Evolutionary conservation across 2,888 invertebrate genomes (phyloP).

Genomic region (Phragmatobia fuliginosa): DNA sequence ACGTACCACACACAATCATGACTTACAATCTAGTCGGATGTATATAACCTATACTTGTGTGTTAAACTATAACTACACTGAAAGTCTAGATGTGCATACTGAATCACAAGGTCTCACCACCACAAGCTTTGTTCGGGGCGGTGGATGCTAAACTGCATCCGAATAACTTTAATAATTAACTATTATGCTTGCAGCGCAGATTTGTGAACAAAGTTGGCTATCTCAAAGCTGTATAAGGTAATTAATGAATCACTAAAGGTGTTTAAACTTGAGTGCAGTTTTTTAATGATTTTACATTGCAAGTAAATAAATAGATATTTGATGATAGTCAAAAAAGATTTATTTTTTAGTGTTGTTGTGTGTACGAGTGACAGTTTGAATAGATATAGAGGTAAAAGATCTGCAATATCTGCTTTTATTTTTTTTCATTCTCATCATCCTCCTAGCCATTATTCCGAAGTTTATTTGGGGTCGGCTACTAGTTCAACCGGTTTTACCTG

Average conservation of each 20-base stretch:
- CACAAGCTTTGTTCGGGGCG: constrained; percentile 1
- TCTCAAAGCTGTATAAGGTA: constrained; percentile 25
- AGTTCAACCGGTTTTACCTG: too few relatives aligned
- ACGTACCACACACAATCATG: too few relatives aligned
- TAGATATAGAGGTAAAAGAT: not conserved
- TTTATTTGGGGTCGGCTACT: too few relatives aligned
- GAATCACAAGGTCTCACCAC: not conserved
- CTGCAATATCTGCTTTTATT: not conserved
- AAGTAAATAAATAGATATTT: not conserved
- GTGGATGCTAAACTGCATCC: constrained; percentile 38
- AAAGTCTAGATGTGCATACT: not conserved
- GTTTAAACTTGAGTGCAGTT: not conserved
- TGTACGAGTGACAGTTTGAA: not conserved
- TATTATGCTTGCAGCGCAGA: constrained; percentile 37
- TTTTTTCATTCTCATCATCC: not conserved
- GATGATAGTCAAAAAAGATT: not conserved
- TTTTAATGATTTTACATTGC: not conserved
- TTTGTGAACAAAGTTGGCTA: constrained; percentile 42
- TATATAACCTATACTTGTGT: not conserved
- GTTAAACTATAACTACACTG: not conserved
- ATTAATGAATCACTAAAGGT: constrained; percentile 2
- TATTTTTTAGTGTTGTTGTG: not conserved
- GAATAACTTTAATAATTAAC: constrained; percentile 51
- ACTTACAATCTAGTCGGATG: not conserved
- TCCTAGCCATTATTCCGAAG: too few relatives aligned